These are phyloP conservation scores for Apamea crenata DNA, from an alignment of 2,888 invertebrate species.

Conservation along the genomic window DNA sequence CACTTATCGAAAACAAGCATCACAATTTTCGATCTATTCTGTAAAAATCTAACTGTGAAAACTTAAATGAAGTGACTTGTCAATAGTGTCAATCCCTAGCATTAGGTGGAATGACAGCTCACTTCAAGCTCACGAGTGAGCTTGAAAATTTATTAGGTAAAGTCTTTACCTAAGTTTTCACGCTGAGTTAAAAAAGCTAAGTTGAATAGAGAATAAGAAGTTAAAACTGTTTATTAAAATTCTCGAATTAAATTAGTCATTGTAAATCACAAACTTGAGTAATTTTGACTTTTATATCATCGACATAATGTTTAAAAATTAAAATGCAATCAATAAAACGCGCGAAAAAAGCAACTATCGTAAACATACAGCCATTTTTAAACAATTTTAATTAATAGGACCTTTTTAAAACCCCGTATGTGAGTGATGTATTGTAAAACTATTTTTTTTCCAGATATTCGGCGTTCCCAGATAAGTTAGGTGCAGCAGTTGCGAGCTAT, in stretches of 20 bases:
- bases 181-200: not conserved
- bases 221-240: not conserved
- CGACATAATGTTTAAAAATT: not conserved
- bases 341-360: not conserved
- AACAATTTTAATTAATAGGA: not conserved
- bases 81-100: too few relatives aligned
- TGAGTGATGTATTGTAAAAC: not conserved
- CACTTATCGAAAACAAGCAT: too few relatives aligned
- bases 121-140: too few relatives aligned
- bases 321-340: not conserved
- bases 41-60: too few relatives aligned
- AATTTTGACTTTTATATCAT: not conserved
- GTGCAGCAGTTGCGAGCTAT: slow-evolving; percentile 96
- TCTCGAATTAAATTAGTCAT: not conserved
- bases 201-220: not conserved
- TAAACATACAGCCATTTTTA: not conserved
- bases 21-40: too few relatives aligned
- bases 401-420: not conserved
- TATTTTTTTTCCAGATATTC: slow-evolving; percentile 93
- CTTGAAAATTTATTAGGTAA: too few relatives aligned
- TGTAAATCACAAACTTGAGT: not conserved
- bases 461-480: slow-evolving; percentile 95
- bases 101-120: too few relatives aligned
- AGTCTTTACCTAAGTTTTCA: too few relatives aligned
- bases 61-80: too few relatives aligned